Percentiles rank a stretch among this genome's conserved stretches.
Evolutionary conservation across 2,888 invertebrate species (phyloP).

Genomic region (Campaea margaritaria): DNA sequence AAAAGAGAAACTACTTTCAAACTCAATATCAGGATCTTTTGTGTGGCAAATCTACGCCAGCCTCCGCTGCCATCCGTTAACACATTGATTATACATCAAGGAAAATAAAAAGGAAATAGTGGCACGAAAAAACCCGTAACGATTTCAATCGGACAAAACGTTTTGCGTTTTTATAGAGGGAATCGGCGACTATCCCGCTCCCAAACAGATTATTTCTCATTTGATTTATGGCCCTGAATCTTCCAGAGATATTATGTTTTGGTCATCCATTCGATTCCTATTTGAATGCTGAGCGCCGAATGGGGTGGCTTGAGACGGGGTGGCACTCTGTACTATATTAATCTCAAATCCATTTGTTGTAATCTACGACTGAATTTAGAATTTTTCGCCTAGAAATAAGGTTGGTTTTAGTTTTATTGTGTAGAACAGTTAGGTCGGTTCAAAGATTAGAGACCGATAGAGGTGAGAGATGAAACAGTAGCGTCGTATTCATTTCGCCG

Average conservation of each 20-base stretch:
- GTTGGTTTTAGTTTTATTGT: slow-evolving; percentile 71
- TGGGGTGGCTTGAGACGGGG: slow-evolving; percentile 83
- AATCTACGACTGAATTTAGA: slow-evolving; percentile 75
- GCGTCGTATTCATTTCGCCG: slow-evolving; percentile 82
- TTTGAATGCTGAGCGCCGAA: slow-evolving; percentile 84
- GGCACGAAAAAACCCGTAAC: slow-evolving; percentile 76
- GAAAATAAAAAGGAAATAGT: slow-evolving; percentile 81
- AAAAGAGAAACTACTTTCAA: slow-evolving; percentile 82
- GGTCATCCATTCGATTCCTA: slow-evolving; percentile 86
- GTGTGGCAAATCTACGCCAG: slow-evolving; percentile 81
- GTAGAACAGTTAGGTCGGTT: slow-evolving; percentile 78
- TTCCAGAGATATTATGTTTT: slow-evolving; percentile 85
- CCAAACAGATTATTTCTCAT: slow-evolving; percentile 86
- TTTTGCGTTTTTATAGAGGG: slow-evolving; percentile 84
- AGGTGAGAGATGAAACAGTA: slow-evolving; percentile 86
- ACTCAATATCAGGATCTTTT: slow-evolving; percentile 84
- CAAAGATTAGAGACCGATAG: slow-evolving; percentile 81
- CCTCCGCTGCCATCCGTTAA: slow-evolving; percentile 82
- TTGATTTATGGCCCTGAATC: slow-evolving; percentile 85
- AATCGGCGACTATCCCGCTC: slow-evolving; percentile 83
- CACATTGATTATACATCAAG: slow-evolving; percentile 85
- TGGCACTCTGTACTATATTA: slow-evolving; percentile 84
- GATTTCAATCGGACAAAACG: slow-evolving; percentile 85
- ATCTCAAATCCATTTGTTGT: slow-evolving; percentile 85
- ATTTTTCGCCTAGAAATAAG: slow-evolving; percentile 63